These are phyloP conservation scores for Drosophila kanapiae DNA, from an alignment of 1,140 invertebrate genomes.

Conservation along the genomic window DNA sequence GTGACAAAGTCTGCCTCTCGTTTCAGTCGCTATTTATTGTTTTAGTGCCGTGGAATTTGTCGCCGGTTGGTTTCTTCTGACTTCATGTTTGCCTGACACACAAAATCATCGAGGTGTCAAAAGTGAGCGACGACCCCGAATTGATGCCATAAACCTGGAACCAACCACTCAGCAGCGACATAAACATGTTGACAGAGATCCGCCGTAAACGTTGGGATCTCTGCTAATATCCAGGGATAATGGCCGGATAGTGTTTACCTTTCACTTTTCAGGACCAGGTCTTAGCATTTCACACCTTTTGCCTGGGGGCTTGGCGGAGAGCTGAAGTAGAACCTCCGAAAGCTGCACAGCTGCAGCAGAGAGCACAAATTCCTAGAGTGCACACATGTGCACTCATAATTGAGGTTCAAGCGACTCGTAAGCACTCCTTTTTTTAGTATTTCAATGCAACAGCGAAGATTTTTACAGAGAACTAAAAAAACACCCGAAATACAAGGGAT, in stretches of 20 bases:
- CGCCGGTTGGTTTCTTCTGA: constrained; percentile 12
- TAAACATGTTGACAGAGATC: constrained; percentile 48
- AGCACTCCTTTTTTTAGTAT: constrained; percentile 13
- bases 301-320: neutral
- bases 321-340: neutral
- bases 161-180: constrained; percentile 16
- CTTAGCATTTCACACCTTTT: constrained; percentile 12
- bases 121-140: constrained; percentile 37
- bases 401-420: constrained; percentile 45
- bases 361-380: constrained; percentile 27
- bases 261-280: constrained; percentile 38
- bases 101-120: constrained; percentile 75
- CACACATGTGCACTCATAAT: constrained; percentile 47
- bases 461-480: neutral
- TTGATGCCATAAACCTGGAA: constrained; percentile 35
- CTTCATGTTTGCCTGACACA: constrained; percentile 52
- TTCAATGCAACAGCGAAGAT: neutral
- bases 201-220: constrained; percentile 22
- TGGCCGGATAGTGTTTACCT: constrained; percentile 38
- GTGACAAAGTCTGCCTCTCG: constrained; percentile 33
- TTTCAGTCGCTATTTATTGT: constrained; percentile 39
- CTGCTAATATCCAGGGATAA: constrained; percentile 29
- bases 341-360: constrained; percentile 11
- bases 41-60: constrained; percentile 56
- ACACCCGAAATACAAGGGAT: neutral